Evolutionary conservation across 2,888 invertebrate genomes (phyloP).

Genomic region (Platycheirus albimanus): DNA sequence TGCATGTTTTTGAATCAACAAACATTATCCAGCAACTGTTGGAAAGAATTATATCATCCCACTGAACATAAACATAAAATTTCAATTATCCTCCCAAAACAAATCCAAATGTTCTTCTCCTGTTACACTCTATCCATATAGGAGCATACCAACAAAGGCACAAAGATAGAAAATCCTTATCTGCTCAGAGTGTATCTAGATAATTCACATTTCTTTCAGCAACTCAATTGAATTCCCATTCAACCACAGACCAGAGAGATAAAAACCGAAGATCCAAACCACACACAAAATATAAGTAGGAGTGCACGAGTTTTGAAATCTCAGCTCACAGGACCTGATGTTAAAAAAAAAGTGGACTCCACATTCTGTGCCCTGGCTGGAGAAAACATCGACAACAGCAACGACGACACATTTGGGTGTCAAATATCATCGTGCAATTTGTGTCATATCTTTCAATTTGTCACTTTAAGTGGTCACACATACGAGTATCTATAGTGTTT

Average conservation of each 20-base stretch:
- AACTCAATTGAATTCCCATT: constrained; percentile 66
- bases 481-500: too few species aligned
- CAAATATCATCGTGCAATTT: constrained; percentile 74
- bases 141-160: constrained; percentile 25
- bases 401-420: constrained; percentile 72
- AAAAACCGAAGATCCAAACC: constrained; percentile 62
- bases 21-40: constrained; percentile 26
- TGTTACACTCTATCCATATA: constrained; percentile 46
- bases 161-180: constrained; percentile 57
- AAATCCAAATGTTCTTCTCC: constrained; percentile 47
- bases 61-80: constrained; percentile 57
- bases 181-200: constrained; percentile 48
- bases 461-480: constrained; percentile 74
- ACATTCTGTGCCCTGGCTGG: neutral
- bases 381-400: constrained; percentile 40
- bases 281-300: constrained; percentile 16
- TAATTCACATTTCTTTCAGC: constrained; percentile 59
- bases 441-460: constrained; percentile 74
- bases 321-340: constrained; percentile 54
- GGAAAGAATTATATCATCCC: constrained; percentile 28
- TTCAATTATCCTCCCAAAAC: constrained; percentile 64
- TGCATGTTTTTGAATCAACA: constrained; percentile 11
- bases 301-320: constrained; percentile 39
- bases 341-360: constrained; percentile 9
- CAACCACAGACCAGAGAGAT: constrained; percentile 48